Base-by-base conservation (phyloP, 2,797 vertebrate species). In the Meriones psammophilus region DNA sequence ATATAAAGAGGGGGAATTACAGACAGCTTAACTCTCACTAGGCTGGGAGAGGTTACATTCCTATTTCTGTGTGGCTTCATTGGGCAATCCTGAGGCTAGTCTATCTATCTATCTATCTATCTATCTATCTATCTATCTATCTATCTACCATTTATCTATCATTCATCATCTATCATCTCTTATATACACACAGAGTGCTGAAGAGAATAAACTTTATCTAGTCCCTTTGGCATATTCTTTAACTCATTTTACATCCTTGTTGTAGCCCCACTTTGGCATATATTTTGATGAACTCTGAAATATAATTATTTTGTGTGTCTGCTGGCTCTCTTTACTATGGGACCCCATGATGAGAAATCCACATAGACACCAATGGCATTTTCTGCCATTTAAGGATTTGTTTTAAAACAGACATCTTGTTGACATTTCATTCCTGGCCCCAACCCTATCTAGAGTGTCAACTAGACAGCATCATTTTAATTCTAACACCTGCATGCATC, bases 261-360 rank as follows among this genome's bases (percentile, higher is more conserved):
- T 50, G 9, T 50, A 50, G 50, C 50, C 50, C 50, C 10, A 10
- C 33, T 83, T 88, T 91, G 54, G 4, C 86, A 33, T 69, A 8
- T n/a, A 56, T 69, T 54, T 2, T 79, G 42, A n/a, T 94, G 26
- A 26, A 76, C 15, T 96, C 86, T 71, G 74, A 88, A 89, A 91
- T 30, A 39, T 28, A 86, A 68, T 77, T 69, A 15, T 85, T 92
- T 68, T 62, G 10, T 26, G 50, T 36, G 33, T 78, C 36, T 8
- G 3, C 22, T 92, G n/a, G 17, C 86, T 93, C 28, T 0, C 36
- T 86, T 50, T 46, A 26, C 14, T 50, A 0, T 88, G 33, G 13
- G 46, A 12, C 18, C 13, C 36, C 60, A 28, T 54, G 54, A 18
- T 77, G 77, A 88, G 73, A 86, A 92, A 92, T 78, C 73, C 58